Evolutionary conservation across 2,797 vertebrate genomes (phyloP).

Genomic region (Falco rusticolus): DNA sequence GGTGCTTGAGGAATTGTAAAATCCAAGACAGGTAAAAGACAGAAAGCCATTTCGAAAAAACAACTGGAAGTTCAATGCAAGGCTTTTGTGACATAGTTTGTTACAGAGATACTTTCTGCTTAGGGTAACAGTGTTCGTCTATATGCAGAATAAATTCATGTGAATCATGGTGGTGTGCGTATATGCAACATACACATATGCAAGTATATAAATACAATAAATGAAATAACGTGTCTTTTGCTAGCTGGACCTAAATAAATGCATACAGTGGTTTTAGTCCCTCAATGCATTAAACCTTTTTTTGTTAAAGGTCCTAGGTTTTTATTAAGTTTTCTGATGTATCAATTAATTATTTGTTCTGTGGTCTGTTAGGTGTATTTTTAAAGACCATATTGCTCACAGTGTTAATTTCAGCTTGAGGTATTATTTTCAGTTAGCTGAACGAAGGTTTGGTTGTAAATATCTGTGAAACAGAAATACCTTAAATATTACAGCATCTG

Average conservation of each 20-base stretch:
- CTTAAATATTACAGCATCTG: background rate
- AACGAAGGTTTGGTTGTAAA: background rate
- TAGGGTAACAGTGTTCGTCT: background rate
- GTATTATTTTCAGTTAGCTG: background rate
- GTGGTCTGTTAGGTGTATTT: background rate
- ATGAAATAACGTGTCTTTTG: background rate
- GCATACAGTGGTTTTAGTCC: background rate
- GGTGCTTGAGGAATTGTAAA: background rate
- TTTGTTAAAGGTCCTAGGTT: background rate
- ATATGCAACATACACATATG: background rate
- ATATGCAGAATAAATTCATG: background rate
- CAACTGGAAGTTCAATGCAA: accelerated
- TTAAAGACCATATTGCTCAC: background rate
- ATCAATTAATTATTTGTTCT: background rate
- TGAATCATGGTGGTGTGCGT: background rate
- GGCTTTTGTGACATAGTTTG: background rate
- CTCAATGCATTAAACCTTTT: background rate
- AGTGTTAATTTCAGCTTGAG: background rate
- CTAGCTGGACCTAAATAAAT: background rate
- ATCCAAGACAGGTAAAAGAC: background rate
- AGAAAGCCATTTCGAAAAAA: background rate
- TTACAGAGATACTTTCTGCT: background rate
- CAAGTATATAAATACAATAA: background rate
- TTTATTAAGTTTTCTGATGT: background rate
- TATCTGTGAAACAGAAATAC: background rate